Base-by-base conservation (phyloP, 2,797 vertebrate species). In the Danio tinwini region DNA sequence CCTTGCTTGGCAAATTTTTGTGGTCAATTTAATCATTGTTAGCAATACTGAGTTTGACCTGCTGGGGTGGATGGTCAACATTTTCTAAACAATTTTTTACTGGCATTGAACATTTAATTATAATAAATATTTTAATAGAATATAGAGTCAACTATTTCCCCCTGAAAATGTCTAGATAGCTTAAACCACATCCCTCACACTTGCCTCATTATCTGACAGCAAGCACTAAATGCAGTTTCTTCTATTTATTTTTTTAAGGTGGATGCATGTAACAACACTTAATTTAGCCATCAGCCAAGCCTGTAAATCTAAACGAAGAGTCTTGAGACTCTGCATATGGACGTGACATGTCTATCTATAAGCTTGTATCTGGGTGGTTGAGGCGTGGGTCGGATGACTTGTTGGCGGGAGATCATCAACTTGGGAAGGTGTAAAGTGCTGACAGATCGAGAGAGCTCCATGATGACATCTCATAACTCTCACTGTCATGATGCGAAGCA, bases 221-320 rank as follows among this genome's bases (percentile, higher is more conserved):
- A 40, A 59, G 29, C 63, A 29, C 14, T 17, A 6, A 17, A 37
- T 16, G 39, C 16, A 2, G 2, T 13, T 39, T 13, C 12, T 16
- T 19, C 37, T 19, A 29, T 6, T 19, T 56, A 12, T 40, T 55
- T 21, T 70, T 12, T 44, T 0, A 17, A 39, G 13, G 6, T 7
- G 8, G 4, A 45, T n/a, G 40, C 21, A 58, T 74, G 47, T 6
- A 59, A 76, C 59, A 13, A 81, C 55, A 78, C 68, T 74, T 81
- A 76, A 83, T 76, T 82, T 86, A 84, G 47, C 74, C 53, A 12
- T 14, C 49, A 80, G 68, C 81, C 80, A 75, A 80, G 70, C 44
- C 39, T 78, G 81, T 86, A 75, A 78, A 52, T 84, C 63, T 82
- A 83, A 79, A 84, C 47, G 61, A 56, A 52, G 68, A 65, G 70